These are phyloP conservation scores for Sussaba pulchella DNA, from an alignment of 2,888 invertebrate genomes.

Conservation along the genomic window DNA sequence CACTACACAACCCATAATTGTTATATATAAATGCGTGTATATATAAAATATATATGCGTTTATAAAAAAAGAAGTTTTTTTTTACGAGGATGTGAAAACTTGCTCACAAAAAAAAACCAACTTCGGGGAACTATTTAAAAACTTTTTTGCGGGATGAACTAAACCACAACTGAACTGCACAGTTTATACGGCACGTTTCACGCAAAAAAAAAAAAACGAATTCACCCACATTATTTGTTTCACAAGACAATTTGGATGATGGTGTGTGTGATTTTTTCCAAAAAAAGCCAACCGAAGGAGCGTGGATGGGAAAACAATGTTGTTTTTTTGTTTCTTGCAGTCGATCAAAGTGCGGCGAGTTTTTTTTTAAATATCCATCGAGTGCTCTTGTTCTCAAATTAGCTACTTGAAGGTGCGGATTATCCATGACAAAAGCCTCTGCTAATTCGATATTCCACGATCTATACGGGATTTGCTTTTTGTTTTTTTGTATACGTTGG, in stretches of 20 bases:
- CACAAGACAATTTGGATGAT: constrained; percentile 29
- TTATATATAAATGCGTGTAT: constrained; percentile 7
- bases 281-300: constrained; percentile 33
- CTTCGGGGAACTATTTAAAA: constrained; percentile 52
- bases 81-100: constrained; percentile 54
- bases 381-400: too few species aligned
- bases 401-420: constrained; percentile 42
- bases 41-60: constrained; percentile 37
- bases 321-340: constrained; percentile 34
- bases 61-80: constrained; percentile 32
- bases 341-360: constrained; percentile 23
- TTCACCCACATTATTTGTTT: constrained; percentile 40
- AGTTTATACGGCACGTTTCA: constrained; percentile 48
- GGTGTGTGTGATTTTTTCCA: constrained; percentile 6
- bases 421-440: constrained; percentile 47
- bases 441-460: constrained; percentile 44
- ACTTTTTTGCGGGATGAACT: constrained; percentile 51
- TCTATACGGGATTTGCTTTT: constrained; percentile 42
- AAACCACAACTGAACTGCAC: constrained; percentile 57
- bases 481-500: constrained; percentile 28
- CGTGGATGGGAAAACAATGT: neutral
- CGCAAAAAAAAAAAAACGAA: too few species aligned
- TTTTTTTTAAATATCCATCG: constrained; percentile 46
- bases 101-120: constrained; percentile 61
- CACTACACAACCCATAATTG: constrained; percentile 67